phyloP scores from a whole-genome alignment of 1,140 invertebrate species.

The Micrasema minimum region DNA sequence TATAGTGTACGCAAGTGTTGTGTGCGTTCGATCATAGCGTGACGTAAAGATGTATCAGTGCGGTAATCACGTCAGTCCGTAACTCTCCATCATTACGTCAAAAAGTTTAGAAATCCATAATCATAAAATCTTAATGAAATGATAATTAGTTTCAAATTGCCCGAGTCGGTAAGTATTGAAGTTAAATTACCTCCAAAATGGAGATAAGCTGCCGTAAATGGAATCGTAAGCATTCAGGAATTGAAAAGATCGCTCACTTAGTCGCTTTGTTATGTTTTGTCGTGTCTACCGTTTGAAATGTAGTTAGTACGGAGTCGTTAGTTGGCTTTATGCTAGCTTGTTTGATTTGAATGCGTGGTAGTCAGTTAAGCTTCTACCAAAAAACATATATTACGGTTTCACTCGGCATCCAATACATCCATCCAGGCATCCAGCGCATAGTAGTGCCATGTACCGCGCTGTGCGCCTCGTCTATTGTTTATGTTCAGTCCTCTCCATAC shows the following conservation, averaged over 20 bases:
- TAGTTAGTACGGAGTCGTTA: constrained; percentile 41
- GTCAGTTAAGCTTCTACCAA: constrained; percentile 12
- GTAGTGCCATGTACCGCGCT: too few species aligned
- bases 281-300: neutral
- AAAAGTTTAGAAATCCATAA: constrained; percentile 18
- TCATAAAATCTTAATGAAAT: constrained; percentile 46
- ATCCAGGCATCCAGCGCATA: too few species aligned
- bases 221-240: constrained; percentile 24
- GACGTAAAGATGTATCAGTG: too few species aligned
- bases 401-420: too few species aligned
- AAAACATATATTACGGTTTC: constrained; percentile 20
- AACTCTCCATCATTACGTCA: constrained; percentile 8
- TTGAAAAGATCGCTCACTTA: constrained; percentile 33
- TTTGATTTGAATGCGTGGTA: constrained; percentile 4
- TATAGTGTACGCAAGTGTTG: too few species aligned
- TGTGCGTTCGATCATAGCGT: too few species aligned
- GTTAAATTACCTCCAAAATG: neutral
- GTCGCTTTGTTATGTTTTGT: constrained; percentile 42
- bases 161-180: constrained; percentile 44
- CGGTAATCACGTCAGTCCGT: too few species aligned
- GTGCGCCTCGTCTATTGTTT: constrained; percentile 12
- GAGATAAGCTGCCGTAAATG: constrained; percentile 32
- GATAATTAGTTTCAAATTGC: constrained; percentile 46
- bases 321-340: constrained; percentile 15
- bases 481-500: constrained; percentile 35